Conservation (phyloP, 2,113 vertebrate genomes). For the Onychostoma macrolepis region DNA sequence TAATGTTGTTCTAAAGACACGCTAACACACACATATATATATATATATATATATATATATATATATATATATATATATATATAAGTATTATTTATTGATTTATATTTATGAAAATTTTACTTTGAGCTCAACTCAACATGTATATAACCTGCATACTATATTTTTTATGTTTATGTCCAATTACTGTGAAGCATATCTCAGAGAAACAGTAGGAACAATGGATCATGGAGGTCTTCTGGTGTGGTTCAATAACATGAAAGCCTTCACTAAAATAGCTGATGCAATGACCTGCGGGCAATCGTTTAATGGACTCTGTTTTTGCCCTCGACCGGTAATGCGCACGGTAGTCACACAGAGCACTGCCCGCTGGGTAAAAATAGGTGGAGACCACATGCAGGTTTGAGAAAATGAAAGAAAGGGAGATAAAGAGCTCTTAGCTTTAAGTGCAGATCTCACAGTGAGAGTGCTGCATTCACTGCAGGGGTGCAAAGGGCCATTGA, state of each 20-base stretch:
- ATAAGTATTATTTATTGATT: too few relatives aligned
- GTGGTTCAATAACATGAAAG: constrained; percentile 41
- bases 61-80: too few relatives aligned
- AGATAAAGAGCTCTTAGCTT: neutral
- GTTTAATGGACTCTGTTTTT: constrained; percentile 51
- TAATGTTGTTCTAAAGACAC: too few relatives aligned
- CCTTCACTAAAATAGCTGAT: constrained; percentile 38
- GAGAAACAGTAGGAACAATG: constrained; percentile 1
- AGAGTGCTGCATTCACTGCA: constrained; percentile 18
- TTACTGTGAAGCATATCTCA: neutral
- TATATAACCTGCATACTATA: neutral
- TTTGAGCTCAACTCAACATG: too few relatives aligned
- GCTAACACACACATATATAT: too few relatives aligned
- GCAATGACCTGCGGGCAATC: constrained; percentile 30
- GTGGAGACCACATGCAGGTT: neutral
- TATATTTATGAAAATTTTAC: too few relatives aligned
- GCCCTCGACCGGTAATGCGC: constrained; percentile 23
- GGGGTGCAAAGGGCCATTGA: constrained; percentile 32
- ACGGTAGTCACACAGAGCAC: constrained; percentile 27
- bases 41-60: too few relatives aligned
- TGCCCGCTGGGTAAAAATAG: neutral
- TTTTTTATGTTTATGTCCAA: constrained; percentile 14
- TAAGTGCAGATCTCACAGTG: constrained; percentile 29
- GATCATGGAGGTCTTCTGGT: constrained; percentile 22
- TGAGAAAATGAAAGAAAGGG: constrained; percentile 28